These are phyloP conservation scores for Dascyllus trimaculatus DNA, from an alignment of 2,113 vertebrate species.

Conservation along the genomic window DNA sequence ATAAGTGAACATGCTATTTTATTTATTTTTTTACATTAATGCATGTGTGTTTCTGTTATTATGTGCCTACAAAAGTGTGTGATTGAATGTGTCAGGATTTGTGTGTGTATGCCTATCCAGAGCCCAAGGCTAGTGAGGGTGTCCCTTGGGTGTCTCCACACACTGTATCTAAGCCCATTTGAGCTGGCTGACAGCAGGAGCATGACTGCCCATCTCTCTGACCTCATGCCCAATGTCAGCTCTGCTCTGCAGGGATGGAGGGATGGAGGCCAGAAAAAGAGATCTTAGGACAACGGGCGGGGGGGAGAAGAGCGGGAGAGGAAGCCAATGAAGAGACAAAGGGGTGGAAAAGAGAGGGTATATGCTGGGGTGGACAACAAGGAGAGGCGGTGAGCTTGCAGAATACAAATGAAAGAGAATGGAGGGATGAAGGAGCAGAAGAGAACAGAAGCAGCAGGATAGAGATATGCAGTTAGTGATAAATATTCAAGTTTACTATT, in stretches of 20 bases:
- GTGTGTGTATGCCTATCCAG: conserved; percentile 46
- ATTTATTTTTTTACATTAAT: neutral
- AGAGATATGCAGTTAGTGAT: conserved; percentile 45
- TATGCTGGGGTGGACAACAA: conserved; percentile 44
- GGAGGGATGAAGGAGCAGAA: conserved; percentile 59
- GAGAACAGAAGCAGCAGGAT: conserved; percentile 48
- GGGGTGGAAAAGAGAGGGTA: conserved; percentile 24
- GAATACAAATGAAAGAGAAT: conserved; percentile 76
- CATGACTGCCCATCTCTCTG: conserved; percentile 82
- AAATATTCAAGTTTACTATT: conserved; percentile 50
- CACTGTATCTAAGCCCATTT: conserved; percentile 78
- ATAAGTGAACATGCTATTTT: neutral
- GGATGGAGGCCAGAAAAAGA: conserved; percentile 71
- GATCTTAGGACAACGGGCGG: conserved; percentile 60
- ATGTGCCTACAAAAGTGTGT: conserved; percentile 30
- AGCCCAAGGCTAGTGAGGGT: conserved; percentile 54
- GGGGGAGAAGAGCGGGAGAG: conserved; percentile 13
- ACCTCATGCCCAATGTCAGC: conserved; percentile 84
- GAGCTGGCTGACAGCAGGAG: conserved; percentile 74
- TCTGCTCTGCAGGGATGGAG: conserved; percentile 71
- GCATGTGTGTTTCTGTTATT: conserved; percentile 7
- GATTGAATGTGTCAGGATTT: conserved; percentile 45
- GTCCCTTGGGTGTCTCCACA: conserved; percentile 75
- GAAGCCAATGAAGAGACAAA: conserved; percentile 55
- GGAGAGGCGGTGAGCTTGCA: conserved; percentile 45